phyloP scores from a whole-genome alignment of 2,113 vertebrate genomes.

The Microcebus griseorufus region DNA sequence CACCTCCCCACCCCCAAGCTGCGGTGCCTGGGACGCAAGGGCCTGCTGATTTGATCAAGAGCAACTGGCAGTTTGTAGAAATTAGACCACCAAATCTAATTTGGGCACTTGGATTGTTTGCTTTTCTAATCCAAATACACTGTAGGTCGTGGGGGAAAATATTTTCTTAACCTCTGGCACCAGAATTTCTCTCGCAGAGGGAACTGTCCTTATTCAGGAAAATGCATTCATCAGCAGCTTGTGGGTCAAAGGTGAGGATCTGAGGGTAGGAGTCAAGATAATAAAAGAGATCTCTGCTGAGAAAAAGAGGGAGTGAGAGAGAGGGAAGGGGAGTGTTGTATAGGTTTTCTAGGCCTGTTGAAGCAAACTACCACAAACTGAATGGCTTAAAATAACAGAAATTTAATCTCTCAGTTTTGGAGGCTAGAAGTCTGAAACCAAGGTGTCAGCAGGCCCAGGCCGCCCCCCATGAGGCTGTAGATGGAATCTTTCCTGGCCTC shows the following conservation, averaged over 20 bases:
- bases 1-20: fast-evolving
- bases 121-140: constrained; percentile 22
- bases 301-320: constrained; percentile 18
- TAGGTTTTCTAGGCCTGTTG: not conserved
- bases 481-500: not conserved
- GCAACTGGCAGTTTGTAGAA: not conserved
- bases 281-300: not conserved
- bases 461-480: not conserved
- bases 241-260: not conserved
- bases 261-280: not conserved
- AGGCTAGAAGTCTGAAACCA: not conserved
- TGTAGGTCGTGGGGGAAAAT: not conserved
- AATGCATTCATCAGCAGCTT: not conserved
- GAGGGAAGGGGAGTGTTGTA: not conserved
- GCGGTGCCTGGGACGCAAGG: not conserved
- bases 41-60: constrained; percentile 9
- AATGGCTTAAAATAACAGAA: not conserved
- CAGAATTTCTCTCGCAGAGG: constrained; percentile 6
- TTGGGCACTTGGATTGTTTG: not conserved
- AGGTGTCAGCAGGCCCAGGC: not conserved
- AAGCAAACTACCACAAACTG: not conserved
- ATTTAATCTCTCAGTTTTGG: not conserved
- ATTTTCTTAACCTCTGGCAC: constrained; percentile 33
- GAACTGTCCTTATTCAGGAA: constrained; percentile 6
- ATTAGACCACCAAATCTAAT: constrained; percentile 24